Evolutionary conservation across 1,140 invertebrate genomes (phyloP).

Genomic region (Forficula auricularia): DNA sequence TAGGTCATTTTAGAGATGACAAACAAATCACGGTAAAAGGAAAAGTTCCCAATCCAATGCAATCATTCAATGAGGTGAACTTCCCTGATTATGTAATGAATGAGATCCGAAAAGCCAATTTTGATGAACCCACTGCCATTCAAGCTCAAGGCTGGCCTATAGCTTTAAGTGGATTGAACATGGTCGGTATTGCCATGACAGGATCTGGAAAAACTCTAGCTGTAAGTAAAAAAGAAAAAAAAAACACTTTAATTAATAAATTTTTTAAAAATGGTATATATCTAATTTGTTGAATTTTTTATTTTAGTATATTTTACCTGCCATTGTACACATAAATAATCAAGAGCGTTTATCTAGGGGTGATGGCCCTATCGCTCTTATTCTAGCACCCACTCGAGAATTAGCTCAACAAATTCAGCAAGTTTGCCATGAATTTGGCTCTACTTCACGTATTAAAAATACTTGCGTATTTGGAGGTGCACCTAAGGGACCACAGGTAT

Average conservation of each 20-base stretch:
- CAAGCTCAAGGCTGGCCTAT: conserved; percentile 34
- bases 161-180: conserved; percentile 34
- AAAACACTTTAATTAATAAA: too few relatives aligned
- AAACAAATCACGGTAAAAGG: conserved; percentile 43
- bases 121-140: conserved; percentile 32
- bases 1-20: conserved; percentile 28
- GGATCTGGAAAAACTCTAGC: conserved; percentile 32
- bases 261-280: too few relatives aligned
- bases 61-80: conserved; percentile 54
- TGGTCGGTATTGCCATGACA: conserved; percentile 45
- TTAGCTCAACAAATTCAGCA: conserved; percentile 49
- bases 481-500: conserved; percentile 42
- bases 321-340: conserved; percentile 40
- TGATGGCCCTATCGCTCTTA: conserved; percentile 35
- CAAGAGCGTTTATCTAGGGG: conserved; percentile 33
- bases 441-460: conserved; percentile 24
- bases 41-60: conserved; percentile 37
- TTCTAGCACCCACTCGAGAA: conserved; percentile 47
- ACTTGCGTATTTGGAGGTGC: conserved; percentile 50
- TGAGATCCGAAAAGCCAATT: conserved; percentile 29
- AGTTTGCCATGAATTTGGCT: conserved; percentile 42
- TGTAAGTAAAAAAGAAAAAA: too few relatives aligned
- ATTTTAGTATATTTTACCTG: conserved; percentile 37
- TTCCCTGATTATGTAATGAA: conserved; percentile 53
- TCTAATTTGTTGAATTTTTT: conserved; percentile 9